Evolutionary conservation across 2,113 vertebrate genomes (phyloP).

Genomic region (Plecturocebus donacophilus): DNA sequence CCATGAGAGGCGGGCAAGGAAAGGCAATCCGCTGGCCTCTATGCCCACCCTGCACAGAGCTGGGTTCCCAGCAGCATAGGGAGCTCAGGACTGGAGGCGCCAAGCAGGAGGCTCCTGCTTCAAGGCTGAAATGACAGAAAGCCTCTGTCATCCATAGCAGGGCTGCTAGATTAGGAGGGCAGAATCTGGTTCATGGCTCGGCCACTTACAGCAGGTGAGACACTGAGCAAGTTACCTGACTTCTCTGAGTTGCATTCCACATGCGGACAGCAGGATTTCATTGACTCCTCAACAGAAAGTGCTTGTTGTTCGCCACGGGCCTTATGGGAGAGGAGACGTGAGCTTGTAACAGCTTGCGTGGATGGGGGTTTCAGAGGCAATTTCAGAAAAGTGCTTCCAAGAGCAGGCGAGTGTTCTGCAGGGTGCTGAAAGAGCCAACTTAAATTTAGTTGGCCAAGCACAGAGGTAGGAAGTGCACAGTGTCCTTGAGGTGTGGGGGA

Average conservation of each 20-base stretch:
- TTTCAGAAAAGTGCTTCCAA: background rate
- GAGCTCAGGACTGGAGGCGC: accelerated
- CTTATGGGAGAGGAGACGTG: accelerated
- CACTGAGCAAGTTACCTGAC: no score
- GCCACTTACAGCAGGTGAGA: accelerated
- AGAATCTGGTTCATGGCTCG: background rate
- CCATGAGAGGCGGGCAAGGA: background rate
- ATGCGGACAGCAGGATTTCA: accelerated
- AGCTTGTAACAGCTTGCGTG: accelerated
- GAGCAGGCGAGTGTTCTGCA: background rate
- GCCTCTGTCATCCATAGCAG: no score
- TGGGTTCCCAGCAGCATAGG: background rate
- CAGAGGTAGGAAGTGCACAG: accelerated
- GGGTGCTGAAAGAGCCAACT: background rate
- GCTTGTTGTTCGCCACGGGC: background rate
- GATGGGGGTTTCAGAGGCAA: background rate
- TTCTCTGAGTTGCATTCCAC: background rate
- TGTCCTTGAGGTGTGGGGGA: accelerated
- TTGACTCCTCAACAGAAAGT: accelerated
- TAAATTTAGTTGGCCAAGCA: accelerated
- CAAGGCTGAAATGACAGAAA: background rate
- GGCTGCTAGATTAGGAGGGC: background rate
- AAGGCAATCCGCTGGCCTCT: accelerated
- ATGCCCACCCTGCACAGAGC: accelerated
- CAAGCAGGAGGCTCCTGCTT: background rate